phyloP scores from a whole-genome alignment of 2,888 invertebrate genomes.

The Anoncus sp. region DNA sequence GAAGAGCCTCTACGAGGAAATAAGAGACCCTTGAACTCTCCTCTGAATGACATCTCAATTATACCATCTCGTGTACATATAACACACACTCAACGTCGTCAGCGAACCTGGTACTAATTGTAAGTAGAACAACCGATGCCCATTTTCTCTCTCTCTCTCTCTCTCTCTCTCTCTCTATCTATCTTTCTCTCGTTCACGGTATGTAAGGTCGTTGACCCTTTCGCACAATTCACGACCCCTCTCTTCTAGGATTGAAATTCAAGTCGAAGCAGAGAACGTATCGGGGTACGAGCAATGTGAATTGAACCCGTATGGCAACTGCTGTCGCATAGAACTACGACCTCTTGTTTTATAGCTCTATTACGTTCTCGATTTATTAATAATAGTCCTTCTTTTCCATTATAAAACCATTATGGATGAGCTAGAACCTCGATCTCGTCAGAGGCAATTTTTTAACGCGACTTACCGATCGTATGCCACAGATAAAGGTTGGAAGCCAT shows the following conservation, averaged over 20 bases:
- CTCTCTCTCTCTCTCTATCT: slow-evolving; percentile 58
- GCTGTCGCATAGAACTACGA: slow-evolving; percentile 22
- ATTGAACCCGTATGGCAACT: slow-evolving; percentile 43
- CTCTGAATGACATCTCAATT: slow-evolving; percentile 61
- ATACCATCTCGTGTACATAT: slow-evolving; percentile 32
- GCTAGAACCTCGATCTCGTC: background rate
- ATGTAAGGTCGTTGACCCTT: slow-evolving; percentile 51
- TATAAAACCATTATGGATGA: slow-evolving; percentile 14
- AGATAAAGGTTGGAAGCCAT: background rate
- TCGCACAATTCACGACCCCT: slow-evolving; percentile 21
- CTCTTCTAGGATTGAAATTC: slow-evolving; percentile 48
- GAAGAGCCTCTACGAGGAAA: slow-evolving; percentile 51
- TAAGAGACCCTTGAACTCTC: slow-evolving; percentile 54
- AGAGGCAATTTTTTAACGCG: background rate
- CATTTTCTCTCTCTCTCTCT: slow-evolving; percentile 52
- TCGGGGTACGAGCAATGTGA: slow-evolving; percentile 16
- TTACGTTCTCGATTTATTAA: background rate
- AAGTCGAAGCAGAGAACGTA: slow-evolving; percentile 29
- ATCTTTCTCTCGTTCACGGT: slow-evolving; percentile 60
- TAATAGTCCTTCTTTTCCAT: slow-evolving; percentile 6
- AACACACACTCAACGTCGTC: slow-evolving; percentile 50
- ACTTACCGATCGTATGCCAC: background rate
- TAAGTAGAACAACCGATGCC: slow-evolving; percentile 60
- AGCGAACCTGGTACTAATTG: slow-evolving; percentile 57
- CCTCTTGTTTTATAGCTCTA: slow-evolving; percentile 9